phyloP scores from a whole-genome alignment of 2,888 invertebrate genomes.

The Rhingia campestris region DNA sequence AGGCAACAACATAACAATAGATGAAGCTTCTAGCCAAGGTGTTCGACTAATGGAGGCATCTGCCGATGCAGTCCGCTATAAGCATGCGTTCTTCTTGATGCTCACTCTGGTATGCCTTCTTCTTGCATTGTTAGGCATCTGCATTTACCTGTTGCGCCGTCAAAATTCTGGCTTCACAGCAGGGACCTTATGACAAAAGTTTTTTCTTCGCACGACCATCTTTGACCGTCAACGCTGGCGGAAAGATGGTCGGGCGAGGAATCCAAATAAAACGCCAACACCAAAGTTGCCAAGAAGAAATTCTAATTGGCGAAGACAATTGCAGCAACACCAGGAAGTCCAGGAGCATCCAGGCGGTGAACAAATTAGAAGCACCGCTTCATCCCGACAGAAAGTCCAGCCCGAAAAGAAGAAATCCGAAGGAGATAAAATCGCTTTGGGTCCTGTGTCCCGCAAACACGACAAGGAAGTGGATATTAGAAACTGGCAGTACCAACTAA shows the following conservation, averaged over 20 bases:
- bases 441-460: slow-evolving; percentile 78
- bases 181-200: slow-evolving; percentile 81
- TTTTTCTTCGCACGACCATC: slow-evolving; percentile 80
- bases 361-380: slow-evolving; percentile 14
- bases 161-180: slow-evolving; percentile 77
- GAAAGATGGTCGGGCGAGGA: slow-evolving; percentile 68
- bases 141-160: slow-evolving; percentile 81
- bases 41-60: slow-evolving; percentile 79
- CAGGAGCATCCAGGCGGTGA: slow-evolving; percentile 45
- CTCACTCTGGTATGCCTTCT: slow-evolving; percentile 80
- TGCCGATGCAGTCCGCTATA: slow-evolving; percentile 81
- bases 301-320: slow-evolving; percentile 75
- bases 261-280: slow-evolving; percentile 57
- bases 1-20: slow-evolving; percentile 57
- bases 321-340: slow-evolving; percentile 66
- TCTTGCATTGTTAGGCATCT: slow-evolving; percentile 80
- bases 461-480: slow-evolving; percentile 80
- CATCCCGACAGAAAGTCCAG: slow-evolving; percentile 66
- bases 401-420: slow-evolving; percentile 55
- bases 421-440: slow-evolving; percentile 77
- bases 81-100: slow-evolving; percentile 82
- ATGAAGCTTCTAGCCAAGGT: slow-evolving; percentile 77
- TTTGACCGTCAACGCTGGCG: slow-evolving; percentile 75
- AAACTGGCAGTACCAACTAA: slow-evolving; percentile 83
- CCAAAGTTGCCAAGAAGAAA: slow-evolving; percentile 73